Evolutionary conservation across 1,140 invertebrate genomes (phyloP).

Genomic region (Wiebesia pumilae): DNA sequence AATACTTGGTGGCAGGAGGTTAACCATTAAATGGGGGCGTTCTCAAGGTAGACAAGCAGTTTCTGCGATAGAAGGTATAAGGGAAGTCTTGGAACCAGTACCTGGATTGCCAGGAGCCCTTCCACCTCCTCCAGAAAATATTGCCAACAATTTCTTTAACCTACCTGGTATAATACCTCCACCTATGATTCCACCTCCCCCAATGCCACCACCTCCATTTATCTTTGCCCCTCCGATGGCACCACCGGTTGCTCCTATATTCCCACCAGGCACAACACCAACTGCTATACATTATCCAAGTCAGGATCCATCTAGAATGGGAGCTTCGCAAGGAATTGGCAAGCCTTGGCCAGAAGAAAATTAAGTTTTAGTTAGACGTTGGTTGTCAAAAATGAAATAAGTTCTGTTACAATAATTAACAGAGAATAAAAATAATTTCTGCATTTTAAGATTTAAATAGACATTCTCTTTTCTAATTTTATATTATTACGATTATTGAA

Average conservation of each 20-base stretch:
- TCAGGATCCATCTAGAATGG: conserved; percentile 93
- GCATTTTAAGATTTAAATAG: conserved; percentile 23
- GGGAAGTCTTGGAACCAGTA: conserved; percentile 84
- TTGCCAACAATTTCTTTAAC: conserved; percentile 79
- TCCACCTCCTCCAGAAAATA: conserved; percentile 83
- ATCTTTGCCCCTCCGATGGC: conserved; percentile 76
- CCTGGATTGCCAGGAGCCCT: conserved; percentile 89
- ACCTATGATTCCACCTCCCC: conserved; percentile 76
- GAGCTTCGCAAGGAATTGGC: conserved; percentile 78
- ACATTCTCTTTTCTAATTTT: conserved; percentile 12
- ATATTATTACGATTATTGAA: neutral
- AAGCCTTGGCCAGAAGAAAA: conserved; percentile 73
- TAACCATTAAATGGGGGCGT: conserved; percentile 98
- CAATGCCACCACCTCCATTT: conserved; percentile 68
- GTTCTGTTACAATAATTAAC: conserved; percentile 22
- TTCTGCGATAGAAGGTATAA: conserved; percentile 73
- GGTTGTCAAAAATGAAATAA: neutral
- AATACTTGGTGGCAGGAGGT: conserved; percentile 87
- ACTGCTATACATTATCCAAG: conserved; percentile 90
- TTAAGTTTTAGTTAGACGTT: neutral
- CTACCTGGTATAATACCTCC: conserved; percentile 76
- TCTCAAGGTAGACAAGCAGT: conserved; percentile 83
- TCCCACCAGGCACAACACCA: conserved; percentile 75
- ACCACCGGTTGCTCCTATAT: conserved; percentile 71
- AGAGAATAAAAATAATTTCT: conserved; percentile 16